Percentiles rank a stretch among this genome's conserved stretches.
phyloP scores from a whole-genome alignment of 2,113 vertebrate genomes.

The Choloepus hoffmanni region DNA sequence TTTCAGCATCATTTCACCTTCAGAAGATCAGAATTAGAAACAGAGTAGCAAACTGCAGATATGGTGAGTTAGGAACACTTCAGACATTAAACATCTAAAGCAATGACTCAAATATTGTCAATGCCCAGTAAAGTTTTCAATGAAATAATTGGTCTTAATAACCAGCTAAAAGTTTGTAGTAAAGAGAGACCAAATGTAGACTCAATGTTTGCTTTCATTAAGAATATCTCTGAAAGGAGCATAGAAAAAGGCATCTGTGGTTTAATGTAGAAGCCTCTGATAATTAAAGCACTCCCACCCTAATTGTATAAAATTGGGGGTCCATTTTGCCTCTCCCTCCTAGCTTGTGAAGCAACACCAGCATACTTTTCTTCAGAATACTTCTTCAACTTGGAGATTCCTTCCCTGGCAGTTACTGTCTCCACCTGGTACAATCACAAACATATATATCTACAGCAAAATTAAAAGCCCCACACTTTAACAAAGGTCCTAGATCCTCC shows the following conservation, averaged over 20 bases:
- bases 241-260: background rate
- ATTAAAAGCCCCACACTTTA: background rate
- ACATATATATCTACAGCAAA: background rate
- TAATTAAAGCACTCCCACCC: background rate
- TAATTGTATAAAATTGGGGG: background rate
- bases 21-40: background rate
- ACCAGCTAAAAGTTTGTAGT: background rate
- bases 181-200: background rate
- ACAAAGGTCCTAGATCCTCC: background rate
- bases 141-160: background rate
- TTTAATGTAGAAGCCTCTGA: background rate
- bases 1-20: background rate
- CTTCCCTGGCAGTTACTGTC: background rate
- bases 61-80: background rate
- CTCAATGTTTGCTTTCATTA: background rate
- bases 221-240: background rate
- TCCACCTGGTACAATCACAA: background rate
- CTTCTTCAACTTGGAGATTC: background rate
- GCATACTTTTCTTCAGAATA: background rate
- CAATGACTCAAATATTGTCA: background rate
- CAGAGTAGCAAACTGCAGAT: background rate
- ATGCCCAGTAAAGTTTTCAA: background rate
- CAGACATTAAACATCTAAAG: background rate
- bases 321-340: background rate
- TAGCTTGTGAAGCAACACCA: background rate